phyloP scores from a whole-genome alignment of 2,888 invertebrate species.

The Ernsta delagoae region DNA sequence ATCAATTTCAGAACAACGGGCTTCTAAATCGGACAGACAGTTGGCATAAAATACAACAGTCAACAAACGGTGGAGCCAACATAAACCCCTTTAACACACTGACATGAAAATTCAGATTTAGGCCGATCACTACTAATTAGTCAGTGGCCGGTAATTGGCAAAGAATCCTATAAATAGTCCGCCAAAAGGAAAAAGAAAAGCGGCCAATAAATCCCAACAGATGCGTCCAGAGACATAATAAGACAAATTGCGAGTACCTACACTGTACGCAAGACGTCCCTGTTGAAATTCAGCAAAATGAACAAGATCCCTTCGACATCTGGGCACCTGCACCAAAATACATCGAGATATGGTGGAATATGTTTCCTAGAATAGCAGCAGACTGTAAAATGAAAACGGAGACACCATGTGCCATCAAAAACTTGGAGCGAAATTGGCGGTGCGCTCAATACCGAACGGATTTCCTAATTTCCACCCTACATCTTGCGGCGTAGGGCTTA shows the following conservation, averaged over 20 bases:
- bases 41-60: neutral
- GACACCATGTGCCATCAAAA: constrained; percentile 80
- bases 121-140: constrained; percentile 63
- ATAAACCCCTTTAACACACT: constrained; percentile 45
- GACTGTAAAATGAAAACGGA: constrained; percentile 81
- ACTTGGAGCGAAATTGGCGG: constrained; percentile 51
- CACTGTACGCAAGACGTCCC: constrained; percentile 48
- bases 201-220: constrained; percentile 72
- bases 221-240: constrained; percentile 61
- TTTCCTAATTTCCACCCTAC: constrained; percentile 48
- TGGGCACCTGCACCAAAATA: constrained; percentile 82
- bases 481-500: constrained; percentile 40
- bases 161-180: constrained; percentile 57
- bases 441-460: constrained; percentile 21
- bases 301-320: constrained; percentile 67
- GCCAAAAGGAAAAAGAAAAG: constrained; percentile 52
- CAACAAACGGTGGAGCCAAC: neutral
- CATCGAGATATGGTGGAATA: constrained; percentile 72
- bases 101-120: constrained; percentile 60
- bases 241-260: constrained; percentile 72
- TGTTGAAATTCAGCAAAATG: constrained; percentile 65
- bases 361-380: constrained; percentile 83
- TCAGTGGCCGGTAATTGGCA: constrained; percentile 68
- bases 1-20: neutral
- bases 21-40: neutral